phyloP scores from a whole-genome alignment of 2,888 invertebrate genomes.

The Trissonchulus sp. region DNA sequence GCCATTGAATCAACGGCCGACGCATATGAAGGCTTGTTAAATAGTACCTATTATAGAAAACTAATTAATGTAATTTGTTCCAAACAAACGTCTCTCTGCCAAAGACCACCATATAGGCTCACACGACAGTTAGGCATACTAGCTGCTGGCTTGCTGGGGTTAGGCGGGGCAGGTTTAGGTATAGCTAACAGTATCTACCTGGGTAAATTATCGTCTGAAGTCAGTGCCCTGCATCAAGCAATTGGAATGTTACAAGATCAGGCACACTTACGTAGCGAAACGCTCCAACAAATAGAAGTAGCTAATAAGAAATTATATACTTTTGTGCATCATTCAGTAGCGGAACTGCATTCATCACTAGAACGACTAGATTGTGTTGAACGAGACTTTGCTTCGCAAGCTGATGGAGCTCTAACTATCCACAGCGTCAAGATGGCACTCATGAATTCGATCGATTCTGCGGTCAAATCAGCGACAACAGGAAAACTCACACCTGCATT shows the following conservation, averaged over 20 bases:
- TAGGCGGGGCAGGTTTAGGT: not conserved
- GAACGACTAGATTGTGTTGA: not conserved
- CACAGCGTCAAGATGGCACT: not conserved
- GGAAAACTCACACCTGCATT: not conserved
- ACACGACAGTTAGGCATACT: not conserved
- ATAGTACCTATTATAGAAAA: not conserved
- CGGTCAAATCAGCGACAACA: not conserved
- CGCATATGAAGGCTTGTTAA: not conserved
- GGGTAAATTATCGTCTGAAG: not conserved
- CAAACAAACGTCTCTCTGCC: not conserved
- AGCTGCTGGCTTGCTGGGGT: not conserved
- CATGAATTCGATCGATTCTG: not conserved
- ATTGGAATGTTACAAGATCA: not conserved
- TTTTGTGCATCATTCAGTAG: not conserved
- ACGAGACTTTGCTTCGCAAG: not conserved
- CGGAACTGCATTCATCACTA: not conserved
- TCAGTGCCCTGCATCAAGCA: not conserved
- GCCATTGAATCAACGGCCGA: not conserved
- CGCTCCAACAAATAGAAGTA: not conserved
- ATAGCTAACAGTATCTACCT: not conserved
- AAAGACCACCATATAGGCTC: not conserved
- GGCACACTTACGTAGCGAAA: not conserved
- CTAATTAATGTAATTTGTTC: not conserved
- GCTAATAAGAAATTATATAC: not conserved
- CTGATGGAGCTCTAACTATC: not conserved